These are phyloP conservation scores for Diplogasteroides magnus DNA, from an alignment of 1,140 invertebrate genomes.

Conservation along the genomic window DNA sequence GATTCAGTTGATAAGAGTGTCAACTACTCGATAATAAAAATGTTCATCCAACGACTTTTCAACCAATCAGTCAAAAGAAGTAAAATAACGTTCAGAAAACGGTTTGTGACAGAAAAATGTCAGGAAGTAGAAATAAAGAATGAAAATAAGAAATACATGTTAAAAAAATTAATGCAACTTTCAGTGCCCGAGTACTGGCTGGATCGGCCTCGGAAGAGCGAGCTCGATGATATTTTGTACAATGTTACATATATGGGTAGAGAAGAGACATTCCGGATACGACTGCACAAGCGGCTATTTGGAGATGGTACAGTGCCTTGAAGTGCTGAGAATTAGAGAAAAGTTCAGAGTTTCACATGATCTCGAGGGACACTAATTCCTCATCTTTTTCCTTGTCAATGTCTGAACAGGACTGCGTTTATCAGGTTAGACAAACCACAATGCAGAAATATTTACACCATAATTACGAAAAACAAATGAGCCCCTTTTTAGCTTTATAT, in stretches of 20 bases:
- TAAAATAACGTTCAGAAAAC: neutral
- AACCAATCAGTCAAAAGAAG: neutral
- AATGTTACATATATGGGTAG: slow-evolving; percentile 13
- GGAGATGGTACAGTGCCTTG: slow-evolving; percentile 12
- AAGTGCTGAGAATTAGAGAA: neutral
- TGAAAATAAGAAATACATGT: neutral
- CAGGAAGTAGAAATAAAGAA: slow-evolving; percentile 2
- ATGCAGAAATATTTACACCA: no score
- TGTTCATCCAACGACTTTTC: neutral
- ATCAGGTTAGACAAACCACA: no score
- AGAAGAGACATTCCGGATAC: slow-evolving; percentile 15
- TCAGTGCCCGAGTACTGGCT: slow-evolving; percentile 20
- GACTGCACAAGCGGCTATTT: slow-evolving; percentile 11
- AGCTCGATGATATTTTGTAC: slow-evolving; percentile 11
- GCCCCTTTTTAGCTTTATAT: no score
- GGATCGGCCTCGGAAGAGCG: slow-evolving; percentile 10
- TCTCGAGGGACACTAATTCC: slow-evolving; percentile 3
- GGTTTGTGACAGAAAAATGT: neutral
- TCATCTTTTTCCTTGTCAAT: neutral
- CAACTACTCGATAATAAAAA: neutral
- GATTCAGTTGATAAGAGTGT: slow-evolving; percentile 11
- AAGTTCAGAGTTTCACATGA: slow-evolving; percentile 22
- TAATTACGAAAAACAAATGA: no score
- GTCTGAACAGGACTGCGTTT: neutral
- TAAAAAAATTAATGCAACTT: slow-evolving; percentile 1